Conservation (phyloP, 1,140 invertebrate genomes). For the Heterodera schachtii region DNA sequence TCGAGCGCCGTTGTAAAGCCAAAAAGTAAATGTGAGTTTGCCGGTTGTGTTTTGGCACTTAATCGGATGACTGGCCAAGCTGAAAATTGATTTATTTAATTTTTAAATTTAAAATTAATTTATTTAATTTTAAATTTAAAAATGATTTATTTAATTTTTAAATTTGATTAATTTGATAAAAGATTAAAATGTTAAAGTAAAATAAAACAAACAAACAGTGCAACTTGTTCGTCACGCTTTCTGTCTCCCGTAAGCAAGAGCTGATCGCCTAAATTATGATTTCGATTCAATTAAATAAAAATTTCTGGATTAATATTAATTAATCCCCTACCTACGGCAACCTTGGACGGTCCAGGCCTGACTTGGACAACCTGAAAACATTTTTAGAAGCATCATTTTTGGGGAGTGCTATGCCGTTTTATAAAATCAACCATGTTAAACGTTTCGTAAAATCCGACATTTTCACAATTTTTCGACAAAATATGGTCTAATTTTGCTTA, state of each 20-base stretch:
- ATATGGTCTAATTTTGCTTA: no score
- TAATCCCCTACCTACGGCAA: constrained; percentile 37
- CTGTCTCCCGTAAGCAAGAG: constrained; percentile 58
- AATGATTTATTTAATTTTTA: no score
- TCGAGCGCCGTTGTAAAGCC: constrained; percentile 62
- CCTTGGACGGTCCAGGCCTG: constrained; percentile 60
- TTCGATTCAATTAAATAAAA: constrained; percentile 3
- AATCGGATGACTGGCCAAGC: constrained; percentile 46
- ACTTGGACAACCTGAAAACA: constrained; percentile 46
- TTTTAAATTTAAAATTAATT: neutral
- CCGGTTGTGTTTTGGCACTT: constrained; percentile 36
- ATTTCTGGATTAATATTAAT: neutral
- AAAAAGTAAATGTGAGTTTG: constrained; percentile 53
- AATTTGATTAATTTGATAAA: neutral
- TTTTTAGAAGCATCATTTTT: neutral
- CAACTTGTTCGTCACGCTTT: constrained; percentile 52
- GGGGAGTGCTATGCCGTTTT: no score
- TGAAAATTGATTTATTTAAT: neutral
- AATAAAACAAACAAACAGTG: constrained; percentile 39
- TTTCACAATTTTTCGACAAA: no score
- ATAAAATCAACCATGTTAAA: no score
- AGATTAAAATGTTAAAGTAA: neutral
- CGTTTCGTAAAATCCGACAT: no score
- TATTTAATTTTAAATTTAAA: neutral
- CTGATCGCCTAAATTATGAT: constrained; percentile 43